Conservation (phyloP, 2,888 invertebrate genomes). For the Operophtera brumata region DNA sequence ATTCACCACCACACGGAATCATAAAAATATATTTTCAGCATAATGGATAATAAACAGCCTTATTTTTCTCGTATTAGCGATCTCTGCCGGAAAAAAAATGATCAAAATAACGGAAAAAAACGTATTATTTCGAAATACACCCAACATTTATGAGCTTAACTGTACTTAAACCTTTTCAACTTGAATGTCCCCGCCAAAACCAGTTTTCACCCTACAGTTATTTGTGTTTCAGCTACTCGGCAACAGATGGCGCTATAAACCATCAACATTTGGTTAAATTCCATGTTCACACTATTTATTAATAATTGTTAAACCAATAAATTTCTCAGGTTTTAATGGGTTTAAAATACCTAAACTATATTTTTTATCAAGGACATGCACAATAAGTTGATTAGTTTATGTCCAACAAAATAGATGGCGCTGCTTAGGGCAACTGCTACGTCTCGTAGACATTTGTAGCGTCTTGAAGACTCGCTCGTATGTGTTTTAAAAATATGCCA, state of each 20-base stretch:
- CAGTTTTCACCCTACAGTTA: background rate
- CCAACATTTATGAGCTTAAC: background rate
- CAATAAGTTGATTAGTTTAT: constrained; percentile 2
- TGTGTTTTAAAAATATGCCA: background rate
- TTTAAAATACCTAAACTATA: background rate
- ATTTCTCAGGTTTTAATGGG: background rate
- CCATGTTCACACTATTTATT: background rate
- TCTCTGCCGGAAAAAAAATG: too few relatives aligned
- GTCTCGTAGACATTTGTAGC: constrained; percentile 2
- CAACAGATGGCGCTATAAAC: constrained; percentile 52
- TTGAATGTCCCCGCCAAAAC: background rate
- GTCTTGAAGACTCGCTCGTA: background rate
- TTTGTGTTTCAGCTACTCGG: constrained; percentile 41
- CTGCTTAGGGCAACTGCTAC: constrained; percentile 2
- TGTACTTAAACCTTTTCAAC: constrained; percentile 9
- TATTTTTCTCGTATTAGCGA: too few relatives aligned
- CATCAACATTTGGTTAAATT: background rate
- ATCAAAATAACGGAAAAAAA: too few relatives aligned
- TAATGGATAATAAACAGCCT: too few relatives aligned
- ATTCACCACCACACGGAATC: too few relatives aligned
- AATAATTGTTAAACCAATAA: background rate
- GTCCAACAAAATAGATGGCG: constrained; percentile 17
- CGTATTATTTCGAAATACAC: background rate
- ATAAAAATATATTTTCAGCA: too few relatives aligned
- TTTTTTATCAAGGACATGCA: background rate